A percentile compares a stretch with the other conserved stretches of the same genome.
phyloP scores from a whole-genome alignment of 2,888 invertebrate genomes.

The Fabriciana adippe region DNA sequence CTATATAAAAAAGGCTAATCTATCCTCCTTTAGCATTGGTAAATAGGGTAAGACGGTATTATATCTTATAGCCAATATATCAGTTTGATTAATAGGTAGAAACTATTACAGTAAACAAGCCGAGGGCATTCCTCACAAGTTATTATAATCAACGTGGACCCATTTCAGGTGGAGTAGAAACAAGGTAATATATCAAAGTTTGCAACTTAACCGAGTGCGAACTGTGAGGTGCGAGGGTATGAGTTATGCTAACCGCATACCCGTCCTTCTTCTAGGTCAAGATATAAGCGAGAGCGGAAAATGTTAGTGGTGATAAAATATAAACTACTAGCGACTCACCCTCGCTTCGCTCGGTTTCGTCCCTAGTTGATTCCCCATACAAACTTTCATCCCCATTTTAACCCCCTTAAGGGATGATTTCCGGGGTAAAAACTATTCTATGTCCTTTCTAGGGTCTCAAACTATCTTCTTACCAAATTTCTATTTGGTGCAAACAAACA shows the following conservation, averaged over 20 bases:
- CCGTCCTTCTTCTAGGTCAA: slow-evolving; percentile 43
- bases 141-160: slow-evolving; percentile 49
- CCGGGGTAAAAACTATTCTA: no score
- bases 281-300: slow-evolving; percentile 35
- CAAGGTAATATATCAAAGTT: slow-evolving; percentile 75
- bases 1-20: not conserved
- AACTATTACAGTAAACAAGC: slow-evolving; percentile 37
- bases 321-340: no score
- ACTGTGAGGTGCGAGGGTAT: slow-evolving; percentile 74
- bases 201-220: slow-evolving; percentile 71
- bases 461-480: no score
- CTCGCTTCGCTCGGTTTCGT: no score
- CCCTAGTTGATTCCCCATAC: no score
- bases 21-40: not conserved
- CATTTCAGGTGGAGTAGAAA: slow-evolving; percentile 62
- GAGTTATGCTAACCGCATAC: slow-evolving; percentile 76
- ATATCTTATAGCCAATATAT: slow-evolving; percentile 26
- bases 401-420: no score
- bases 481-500: no score
- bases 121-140: slow-evolving; percentile 43
- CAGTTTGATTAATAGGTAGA: slow-evolving; percentile 36
- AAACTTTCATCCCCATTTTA: no score
- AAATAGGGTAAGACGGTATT: slow-evolving; percentile 1
- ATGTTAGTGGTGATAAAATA: not conserved
- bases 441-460: no score